phyloP scores from a whole-genome alignment of 2,113 vertebrate species.

The Odocoileus hemionus region DNA sequence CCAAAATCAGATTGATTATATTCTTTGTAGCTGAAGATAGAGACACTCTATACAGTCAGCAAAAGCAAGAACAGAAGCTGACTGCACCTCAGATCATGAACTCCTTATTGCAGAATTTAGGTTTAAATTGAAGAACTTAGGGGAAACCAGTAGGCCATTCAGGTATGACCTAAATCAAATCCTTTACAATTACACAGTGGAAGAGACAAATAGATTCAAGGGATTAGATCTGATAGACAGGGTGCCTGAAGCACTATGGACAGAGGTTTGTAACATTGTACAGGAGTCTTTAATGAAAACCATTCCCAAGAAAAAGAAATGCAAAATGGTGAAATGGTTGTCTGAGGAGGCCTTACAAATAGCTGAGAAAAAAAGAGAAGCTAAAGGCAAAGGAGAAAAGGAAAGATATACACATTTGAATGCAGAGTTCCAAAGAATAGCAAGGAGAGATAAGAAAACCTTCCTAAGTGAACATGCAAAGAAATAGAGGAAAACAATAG shows the following conservation, averaged over 20 bases:
- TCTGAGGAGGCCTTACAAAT: background rate
- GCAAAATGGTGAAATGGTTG: background rate
- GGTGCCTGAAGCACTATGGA: background rate
- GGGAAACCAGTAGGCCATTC: background rate
- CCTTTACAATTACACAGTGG: background rate
- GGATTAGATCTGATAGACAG: background rate
- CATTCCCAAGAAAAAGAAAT: background rate
- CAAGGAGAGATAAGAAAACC: background rate
- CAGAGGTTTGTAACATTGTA: background rate
- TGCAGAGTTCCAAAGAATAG: background rate
- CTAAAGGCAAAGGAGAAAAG: background rate
- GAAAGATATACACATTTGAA: background rate
- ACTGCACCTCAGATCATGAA: background rate
- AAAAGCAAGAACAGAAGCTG: background rate
- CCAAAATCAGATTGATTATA: background rate
- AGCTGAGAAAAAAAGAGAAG: background rate
- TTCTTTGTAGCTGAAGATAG: background rate
- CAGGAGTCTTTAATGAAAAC: background rate
- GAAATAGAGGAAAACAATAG: background rate
- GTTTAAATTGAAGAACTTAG: background rate
- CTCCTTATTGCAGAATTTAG: background rate
- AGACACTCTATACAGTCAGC: background rate
- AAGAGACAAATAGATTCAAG: background rate
- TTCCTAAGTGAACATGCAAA: background rate
- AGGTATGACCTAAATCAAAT: background rate